Percentiles rank a stretch among this genome's conserved stretches.
Evolutionary conservation across 2,113 vertebrate genomes (phyloP).

Genomic region (Chaetura pelagica): DNA sequence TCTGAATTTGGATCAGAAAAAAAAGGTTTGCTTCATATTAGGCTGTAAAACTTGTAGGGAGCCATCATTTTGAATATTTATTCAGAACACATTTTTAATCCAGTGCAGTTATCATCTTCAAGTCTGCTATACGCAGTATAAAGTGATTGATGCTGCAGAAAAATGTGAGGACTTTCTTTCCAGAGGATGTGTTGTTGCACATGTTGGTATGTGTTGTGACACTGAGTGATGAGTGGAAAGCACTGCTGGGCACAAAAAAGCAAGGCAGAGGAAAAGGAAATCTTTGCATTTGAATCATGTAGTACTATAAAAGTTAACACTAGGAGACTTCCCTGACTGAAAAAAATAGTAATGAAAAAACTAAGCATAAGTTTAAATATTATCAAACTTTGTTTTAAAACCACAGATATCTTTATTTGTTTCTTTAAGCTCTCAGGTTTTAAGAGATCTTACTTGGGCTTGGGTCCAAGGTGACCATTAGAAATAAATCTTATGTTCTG

Average conservation of each 20-base stretch:
- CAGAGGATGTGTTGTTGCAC: not conserved
- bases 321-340: not conserved
- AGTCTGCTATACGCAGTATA: not conserved
- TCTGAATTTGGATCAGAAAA: not conserved
- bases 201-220: not conserved
- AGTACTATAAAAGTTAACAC: not conserved
- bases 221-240: not conserved
- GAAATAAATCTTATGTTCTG: not conserved
- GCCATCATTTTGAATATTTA: not conserved
- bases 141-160: not conserved
- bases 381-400: not conserved
- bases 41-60: not conserved
- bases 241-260: not conserved
- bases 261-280: not conserved
- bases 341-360: not conserved
- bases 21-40: not conserved
- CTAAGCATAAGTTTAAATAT: not conserved
- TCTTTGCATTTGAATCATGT: not conserved
- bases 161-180: not conserved
- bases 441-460: not conserved
- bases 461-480: not conserved
- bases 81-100: conserved; percentile 11
- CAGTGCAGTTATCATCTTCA: not conserved
- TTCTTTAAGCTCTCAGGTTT: not conserved
- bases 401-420: not conserved